Percentiles rank a stretch among this genome's conserved stretches.
phyloP scores from a whole-genome alignment of 2,888 invertebrate genomes.

The Yponomeuta sedellus region DNA sequence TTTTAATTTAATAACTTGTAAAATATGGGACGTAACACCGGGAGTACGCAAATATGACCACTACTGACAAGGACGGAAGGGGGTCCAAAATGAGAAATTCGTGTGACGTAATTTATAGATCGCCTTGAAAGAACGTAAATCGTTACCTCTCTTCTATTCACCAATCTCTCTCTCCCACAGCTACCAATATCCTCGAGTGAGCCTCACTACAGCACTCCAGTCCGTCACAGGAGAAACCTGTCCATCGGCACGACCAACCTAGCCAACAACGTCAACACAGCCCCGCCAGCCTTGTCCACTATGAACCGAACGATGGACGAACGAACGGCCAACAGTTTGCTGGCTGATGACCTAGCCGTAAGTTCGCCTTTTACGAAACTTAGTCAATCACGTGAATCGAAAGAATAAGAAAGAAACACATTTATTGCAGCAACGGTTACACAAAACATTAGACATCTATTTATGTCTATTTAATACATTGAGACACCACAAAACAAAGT shows the following conservation, averaged over 20 bases:
- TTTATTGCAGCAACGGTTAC: too few species aligned
- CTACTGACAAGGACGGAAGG: too few species aligned
- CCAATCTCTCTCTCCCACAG: neutral
- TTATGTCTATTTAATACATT: too few species aligned
- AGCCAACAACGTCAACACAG: conserved; percentile 46
- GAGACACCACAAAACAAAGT: too few species aligned
- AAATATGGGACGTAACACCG: too few species aligned
- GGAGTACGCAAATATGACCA: too few species aligned
- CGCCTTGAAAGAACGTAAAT: too few species aligned
- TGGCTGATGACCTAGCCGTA: conserved; percentile 78
- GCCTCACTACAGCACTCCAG: conserved; percentile 72
- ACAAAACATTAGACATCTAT: too few species aligned
- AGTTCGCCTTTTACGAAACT: conserved; percentile 27
- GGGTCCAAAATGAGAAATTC: too few species aligned
- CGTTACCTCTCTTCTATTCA: neutral
- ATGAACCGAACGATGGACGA: conserved; percentile 79
- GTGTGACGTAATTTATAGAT: too few species aligned
- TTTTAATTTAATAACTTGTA: too few species aligned
- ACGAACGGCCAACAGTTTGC: conserved; percentile 70
- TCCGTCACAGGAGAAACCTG: conserved; percentile 63
- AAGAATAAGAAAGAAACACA: too few species aligned
- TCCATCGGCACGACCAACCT: conserved; percentile 68
- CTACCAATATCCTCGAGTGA: conserved; percentile 42
- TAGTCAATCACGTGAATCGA: neutral
- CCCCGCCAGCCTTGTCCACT: conserved; percentile 47